These are phyloP conservation scores for Arrhopalites spinosus DNA, from an alignment of 2,888 invertebrate genomes.

Conservation along the genomic window DNA sequence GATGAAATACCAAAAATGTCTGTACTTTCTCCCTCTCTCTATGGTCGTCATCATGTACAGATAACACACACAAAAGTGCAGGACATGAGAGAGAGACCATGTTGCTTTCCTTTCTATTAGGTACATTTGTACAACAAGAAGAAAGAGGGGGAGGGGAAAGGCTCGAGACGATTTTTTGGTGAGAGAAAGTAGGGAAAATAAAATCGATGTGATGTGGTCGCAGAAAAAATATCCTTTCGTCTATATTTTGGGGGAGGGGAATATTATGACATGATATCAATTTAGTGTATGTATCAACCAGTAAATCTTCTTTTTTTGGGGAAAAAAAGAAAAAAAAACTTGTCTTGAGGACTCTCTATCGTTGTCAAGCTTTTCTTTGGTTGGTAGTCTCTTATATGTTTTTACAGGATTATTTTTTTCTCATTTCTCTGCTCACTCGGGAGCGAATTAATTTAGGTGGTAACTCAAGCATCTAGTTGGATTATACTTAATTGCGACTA, in stretches of 20 bases:
- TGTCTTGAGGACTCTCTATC: neutral
- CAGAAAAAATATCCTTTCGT: neutral
- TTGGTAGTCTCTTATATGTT: neutral
- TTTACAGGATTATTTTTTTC: slow-evolving; percentile 24
- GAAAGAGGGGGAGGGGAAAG: no score
- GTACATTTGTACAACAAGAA: no score
- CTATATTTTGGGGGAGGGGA: neutral
- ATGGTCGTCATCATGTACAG: no score
- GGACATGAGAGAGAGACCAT: no score
- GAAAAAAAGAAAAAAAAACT: no score
- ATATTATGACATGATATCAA: slow-evolving; percentile 15
- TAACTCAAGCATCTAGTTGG: slow-evolving; percentile 22
- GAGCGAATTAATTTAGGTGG: slow-evolving; percentile 30
- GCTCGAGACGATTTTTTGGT: no score
- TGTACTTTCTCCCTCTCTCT: no score
- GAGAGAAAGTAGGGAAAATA: no score
- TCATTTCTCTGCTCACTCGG: slow-evolving; percentile 22
- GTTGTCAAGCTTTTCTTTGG: neutral
- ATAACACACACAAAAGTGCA: no score
- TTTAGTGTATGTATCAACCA: neutral
- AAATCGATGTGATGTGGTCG: slow-evolving; percentile 1
- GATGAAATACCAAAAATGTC: neutral
- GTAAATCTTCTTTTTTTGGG: no score
- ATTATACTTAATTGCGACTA: slow-evolving; percentile 25
- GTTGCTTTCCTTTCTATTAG: no score